Evolutionary conservation across 2,797 vertebrate species (phyloP).

Genomic region (Phoxinus dragarum): DNA sequence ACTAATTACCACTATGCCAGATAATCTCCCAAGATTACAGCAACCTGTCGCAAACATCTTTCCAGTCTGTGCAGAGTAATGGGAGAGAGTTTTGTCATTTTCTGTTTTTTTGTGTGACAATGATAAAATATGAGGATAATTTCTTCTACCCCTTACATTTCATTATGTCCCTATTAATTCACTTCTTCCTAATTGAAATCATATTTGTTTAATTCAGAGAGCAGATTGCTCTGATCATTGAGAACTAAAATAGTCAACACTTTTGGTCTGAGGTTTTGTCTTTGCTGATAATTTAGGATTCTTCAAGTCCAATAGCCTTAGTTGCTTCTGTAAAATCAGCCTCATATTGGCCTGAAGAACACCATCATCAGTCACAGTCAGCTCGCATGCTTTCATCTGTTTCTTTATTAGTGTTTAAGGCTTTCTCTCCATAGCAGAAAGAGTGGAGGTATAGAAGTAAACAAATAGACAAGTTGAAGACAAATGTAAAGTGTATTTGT

Average conservation of each 20-base stretch:
- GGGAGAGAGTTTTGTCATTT: constrained; percentile 56
- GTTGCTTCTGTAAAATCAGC: not conserved
- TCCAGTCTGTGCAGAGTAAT: constrained; percentile 37
- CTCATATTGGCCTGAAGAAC: not conserved
- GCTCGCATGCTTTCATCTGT: not conserved
- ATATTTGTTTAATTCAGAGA: constrained; percentile 80
- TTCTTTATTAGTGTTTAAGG: constrained; percentile 31
- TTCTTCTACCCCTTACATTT: constrained; percentile 78
- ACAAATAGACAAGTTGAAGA: constrained; percentile 25
- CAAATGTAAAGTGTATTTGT: constrained; percentile 32
- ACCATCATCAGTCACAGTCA: constrained; percentile 1
- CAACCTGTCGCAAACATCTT: constrained; percentile 79
- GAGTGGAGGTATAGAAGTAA: not conserved
- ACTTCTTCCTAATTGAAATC: constrained; percentile 82
- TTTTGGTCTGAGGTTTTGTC: not conserved
- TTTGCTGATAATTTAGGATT: not conserved
- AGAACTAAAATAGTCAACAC: not conserved
- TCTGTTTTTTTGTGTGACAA: constrained; percentile 49
- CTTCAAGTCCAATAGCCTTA: not conserved
- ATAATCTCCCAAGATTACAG: constrained; percentile 85
- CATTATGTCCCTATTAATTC: constrained; percentile 76
- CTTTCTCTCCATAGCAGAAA: not conserved
- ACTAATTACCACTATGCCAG: constrained; percentile 82
- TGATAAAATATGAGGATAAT: constrained; percentile 71
- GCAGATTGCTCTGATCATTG: not conserved